Percentiles rank a stretch among this genome's conserved stretches.
Conservation (phyloP, 2,797 vertebrate genomes). For the Mus spretus region DNA sequence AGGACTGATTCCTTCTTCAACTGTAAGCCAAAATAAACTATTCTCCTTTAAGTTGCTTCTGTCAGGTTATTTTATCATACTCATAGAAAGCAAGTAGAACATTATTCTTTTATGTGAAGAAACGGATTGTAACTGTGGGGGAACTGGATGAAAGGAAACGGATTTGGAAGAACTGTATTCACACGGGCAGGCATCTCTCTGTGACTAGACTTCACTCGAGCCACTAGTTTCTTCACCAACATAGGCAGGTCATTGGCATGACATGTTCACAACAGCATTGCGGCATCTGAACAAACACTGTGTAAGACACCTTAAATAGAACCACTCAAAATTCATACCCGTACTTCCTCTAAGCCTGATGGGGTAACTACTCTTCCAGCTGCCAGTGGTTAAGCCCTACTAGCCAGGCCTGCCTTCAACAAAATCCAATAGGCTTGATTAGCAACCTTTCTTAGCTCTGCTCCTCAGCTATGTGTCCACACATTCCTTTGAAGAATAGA, state of each 20-base stretch:
- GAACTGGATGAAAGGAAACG: constrained; percentile 57
- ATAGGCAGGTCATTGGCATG: background rate
- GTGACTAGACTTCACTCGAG: background rate
- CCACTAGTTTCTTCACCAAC: background rate
- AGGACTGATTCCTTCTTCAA: background rate
- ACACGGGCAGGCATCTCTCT: background rate
- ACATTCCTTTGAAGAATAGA: background rate
- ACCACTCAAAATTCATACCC: background rate
- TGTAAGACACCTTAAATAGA: background rate
- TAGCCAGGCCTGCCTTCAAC: background rate
- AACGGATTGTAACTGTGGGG: background rate
- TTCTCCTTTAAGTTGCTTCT: background rate
- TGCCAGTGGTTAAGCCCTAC: background rate
- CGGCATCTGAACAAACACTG: background rate
- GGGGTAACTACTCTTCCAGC: background rate
- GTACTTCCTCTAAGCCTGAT: background rate
- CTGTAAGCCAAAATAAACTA: background rate
- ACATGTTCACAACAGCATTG: background rate
- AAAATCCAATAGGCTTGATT: background rate
- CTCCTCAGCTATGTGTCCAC: background rate
- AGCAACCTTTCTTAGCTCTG: background rate
- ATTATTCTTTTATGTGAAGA: background rate
- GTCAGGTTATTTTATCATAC: background rate
- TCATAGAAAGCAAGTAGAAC: background rate
- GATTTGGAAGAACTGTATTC: constrained; percentile 1